These are phyloP conservation scores for Melospiza georgiana DNA, from an alignment of 2,113 vertebrate species.

Conservation along the genomic window DNA sequence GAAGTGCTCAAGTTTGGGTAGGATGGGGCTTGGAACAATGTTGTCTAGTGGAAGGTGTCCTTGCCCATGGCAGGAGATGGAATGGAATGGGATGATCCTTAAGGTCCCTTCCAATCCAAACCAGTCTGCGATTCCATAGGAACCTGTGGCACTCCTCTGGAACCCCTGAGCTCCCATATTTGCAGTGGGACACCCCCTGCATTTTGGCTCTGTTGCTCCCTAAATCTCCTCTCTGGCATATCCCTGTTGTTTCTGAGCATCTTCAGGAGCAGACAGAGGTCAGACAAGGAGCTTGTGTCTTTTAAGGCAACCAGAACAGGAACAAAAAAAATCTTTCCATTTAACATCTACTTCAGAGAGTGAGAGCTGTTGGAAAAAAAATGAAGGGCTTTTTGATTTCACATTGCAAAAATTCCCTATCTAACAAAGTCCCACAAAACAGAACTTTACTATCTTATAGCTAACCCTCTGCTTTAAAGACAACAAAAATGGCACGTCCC, in stretches of 20 bases:
- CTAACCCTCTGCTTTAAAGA: constrained; percentile 16
- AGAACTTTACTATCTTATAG: not conserved
- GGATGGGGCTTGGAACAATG: not conserved
- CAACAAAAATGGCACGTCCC: not conserved
- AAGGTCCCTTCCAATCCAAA: not conserved
- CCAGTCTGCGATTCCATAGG: not conserved
- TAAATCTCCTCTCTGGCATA: not conserved
- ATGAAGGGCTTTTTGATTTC: not conserved
- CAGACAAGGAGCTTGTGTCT: not conserved
- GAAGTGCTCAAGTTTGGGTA: not conserved
- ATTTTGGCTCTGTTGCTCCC: not conserved
- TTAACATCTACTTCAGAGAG: not conserved
- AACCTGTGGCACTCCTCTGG: not conserved
- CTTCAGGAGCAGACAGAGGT: not conserved
- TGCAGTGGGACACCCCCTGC: not conserved
- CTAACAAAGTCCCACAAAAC: not conserved
- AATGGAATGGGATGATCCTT: not conserved
- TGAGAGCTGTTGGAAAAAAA: not conserved
- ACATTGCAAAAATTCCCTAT: not conserved
- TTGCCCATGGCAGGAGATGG: not conserved
- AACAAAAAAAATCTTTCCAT: not conserved
- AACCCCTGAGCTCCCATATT: not conserved
- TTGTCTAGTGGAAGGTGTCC: not conserved
- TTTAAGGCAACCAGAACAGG: not conserved
- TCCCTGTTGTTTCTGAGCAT: not conserved